Percentiles rank a stretch among this genome's conserved stretches.
These are phyloP conservation scores for Lates japonicus DNA, from an alignment of 2,797 vertebrate genomes.

Conservation along the genomic window DNA sequence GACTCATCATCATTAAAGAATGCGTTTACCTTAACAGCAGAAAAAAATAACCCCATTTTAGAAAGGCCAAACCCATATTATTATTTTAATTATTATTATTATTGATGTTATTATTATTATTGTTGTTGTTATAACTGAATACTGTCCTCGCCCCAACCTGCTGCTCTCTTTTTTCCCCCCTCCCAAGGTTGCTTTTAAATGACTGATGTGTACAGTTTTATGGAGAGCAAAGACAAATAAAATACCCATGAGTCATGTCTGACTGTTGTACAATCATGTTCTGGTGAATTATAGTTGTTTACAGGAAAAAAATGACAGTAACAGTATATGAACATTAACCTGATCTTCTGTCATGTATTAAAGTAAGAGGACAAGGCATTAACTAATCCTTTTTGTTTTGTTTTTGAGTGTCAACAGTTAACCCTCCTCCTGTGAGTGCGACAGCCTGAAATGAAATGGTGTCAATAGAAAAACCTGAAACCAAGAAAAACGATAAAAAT, in stretches of 20 bases:
- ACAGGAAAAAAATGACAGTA: conserved; percentile 77
- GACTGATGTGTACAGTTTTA: conserved; percentile 87
- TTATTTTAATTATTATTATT: conserved; percentile 84
- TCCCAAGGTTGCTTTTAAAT: conserved; percentile 77
- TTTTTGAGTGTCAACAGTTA: conserved; percentile 77
- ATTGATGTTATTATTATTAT: conserved; percentile 65
- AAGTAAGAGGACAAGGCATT: conserved; percentile 84
- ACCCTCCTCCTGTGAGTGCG: conserved; percentile 82
- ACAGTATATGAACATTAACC: conserved; percentile 51
- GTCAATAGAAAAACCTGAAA: conserved; percentile 75
- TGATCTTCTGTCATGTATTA: conserved; percentile 81
- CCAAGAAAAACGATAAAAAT: conserved; percentile 83
- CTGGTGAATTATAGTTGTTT: conserved; percentile 88
- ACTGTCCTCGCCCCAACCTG: conserved; percentile 73
- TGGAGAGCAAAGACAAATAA: conserved; percentile 74
- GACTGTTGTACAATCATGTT: conserved; percentile 93
- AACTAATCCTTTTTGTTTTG: conserved; percentile 66
- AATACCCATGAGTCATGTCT: conserved; percentile 69
- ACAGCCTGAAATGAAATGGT: conserved; percentile 85
- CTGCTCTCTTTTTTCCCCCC: conserved; percentile 42
- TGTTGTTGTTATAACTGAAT: conserved; percentile 81
- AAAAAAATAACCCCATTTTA: conserved; percentile 84
- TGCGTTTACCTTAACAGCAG: conserved; percentile 80
- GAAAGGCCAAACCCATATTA: conserved; percentile 90
- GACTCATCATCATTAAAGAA: conserved; percentile 80